Evolutionary conservation across 2,888 invertebrate genomes (phyloP).

Genomic region (Drosophila subsilvestris): DNA sequence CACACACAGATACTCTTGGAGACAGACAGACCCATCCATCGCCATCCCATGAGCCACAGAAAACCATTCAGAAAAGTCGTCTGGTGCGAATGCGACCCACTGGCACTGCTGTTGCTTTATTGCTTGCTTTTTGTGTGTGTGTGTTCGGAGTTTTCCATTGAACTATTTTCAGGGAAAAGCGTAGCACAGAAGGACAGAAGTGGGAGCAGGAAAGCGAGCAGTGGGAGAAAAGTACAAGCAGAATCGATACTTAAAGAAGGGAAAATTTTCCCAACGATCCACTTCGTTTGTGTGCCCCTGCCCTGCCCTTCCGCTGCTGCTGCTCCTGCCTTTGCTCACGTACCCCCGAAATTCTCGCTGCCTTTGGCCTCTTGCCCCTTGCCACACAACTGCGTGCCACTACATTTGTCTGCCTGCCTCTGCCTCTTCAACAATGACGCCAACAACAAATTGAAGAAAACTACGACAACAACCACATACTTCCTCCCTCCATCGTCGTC

Average conservation of each 20-base stretch:
- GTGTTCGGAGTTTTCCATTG: constrained; percentile 71
- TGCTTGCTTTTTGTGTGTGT: constrained; percentile 23
- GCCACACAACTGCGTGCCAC: constrained; percentile 3
- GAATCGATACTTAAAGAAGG: constrained; percentile 37
- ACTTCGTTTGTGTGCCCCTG: constrained; percentile 42
- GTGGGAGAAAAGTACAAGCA: constrained; percentile 11
- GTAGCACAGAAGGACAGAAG: background rate
- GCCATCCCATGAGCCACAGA: constrained; percentile 24
- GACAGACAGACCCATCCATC: constrained; percentile 39
- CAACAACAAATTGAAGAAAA: constrained; percentile 5
- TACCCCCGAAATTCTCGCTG: background rate
- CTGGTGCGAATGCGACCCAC: constrained; percentile 24
- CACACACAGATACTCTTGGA: constrained; percentile 34
- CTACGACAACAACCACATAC: constrained; percentile 23
- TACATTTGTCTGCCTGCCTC: background rate
- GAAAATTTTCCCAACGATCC: constrained; percentile 48
- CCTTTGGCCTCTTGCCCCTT: constrained; percentile 3
- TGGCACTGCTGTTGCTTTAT: constrained; percentile 49
- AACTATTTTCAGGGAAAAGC: constrained; percentile 60
- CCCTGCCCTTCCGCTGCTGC: background rate
- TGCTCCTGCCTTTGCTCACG: background rate
- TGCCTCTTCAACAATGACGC: constrained; percentile 28
- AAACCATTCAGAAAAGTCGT: constrained; percentile 28
- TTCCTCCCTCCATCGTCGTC: constrained; percentile 24
- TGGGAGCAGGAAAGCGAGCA: background rate